These are phyloP conservation scores for Gila orcuttii DNA, from an alignment of 2,113 vertebrate species.

Conservation along the genomic window DNA sequence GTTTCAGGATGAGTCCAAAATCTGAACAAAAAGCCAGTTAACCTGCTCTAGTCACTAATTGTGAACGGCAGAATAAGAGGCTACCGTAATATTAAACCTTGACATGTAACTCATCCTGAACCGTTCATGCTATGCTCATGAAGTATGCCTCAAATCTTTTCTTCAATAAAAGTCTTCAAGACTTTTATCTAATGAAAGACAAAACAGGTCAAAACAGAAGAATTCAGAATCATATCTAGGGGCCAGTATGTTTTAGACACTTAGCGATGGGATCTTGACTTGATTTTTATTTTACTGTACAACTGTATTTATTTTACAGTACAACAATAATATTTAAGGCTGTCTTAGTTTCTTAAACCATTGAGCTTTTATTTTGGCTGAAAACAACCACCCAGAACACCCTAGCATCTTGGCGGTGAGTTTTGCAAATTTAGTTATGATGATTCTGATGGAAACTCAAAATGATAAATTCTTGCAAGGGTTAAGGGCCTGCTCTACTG, in stretches of 20 bases:
- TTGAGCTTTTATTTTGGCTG: too few species aligned
- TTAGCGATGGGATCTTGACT: too few species aligned
- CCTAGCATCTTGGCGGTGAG: too few species aligned
- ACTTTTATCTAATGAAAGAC: not conserved
- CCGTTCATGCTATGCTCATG: not conserved
- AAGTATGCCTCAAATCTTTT: not conserved
- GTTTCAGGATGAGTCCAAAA: not conserved
- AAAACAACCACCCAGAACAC: too few species aligned
- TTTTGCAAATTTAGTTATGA: too few species aligned
- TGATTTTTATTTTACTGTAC: not conserved
- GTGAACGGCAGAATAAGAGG: not conserved
- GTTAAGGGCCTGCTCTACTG: not conserved
- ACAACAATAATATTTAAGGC: not conserved
- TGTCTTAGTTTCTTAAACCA: too few species aligned
- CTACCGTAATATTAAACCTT: not conserved
- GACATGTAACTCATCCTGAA: not conserved
- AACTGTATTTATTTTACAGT: not conserved
- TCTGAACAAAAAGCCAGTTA: slow-evolving; percentile 4
- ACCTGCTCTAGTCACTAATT: not conserved
- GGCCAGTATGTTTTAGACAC: too few species aligned
- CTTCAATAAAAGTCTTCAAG: not conserved
- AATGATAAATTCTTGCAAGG: not conserved
- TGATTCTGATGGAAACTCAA: not conserved
- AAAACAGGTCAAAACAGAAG: not conserved
- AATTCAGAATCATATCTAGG: too few species aligned